Evolutionary conservation across 2,113 vertebrate genomes (phyloP).

Genomic region (Xyliphius kryptos): DNA sequence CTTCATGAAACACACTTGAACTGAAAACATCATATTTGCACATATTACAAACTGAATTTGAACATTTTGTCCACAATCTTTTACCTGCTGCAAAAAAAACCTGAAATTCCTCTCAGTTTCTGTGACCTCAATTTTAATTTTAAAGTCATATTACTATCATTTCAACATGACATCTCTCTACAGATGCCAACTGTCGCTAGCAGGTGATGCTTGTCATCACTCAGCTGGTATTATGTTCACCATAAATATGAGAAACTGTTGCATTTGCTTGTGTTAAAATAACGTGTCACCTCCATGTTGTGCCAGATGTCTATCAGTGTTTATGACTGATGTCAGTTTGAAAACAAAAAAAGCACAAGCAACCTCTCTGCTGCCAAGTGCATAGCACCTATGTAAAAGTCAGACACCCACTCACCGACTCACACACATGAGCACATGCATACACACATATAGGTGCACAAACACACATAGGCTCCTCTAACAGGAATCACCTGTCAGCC

Average conservation of each 20-base stretch:
- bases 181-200: slow-evolving; percentile 5
- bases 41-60: no score
- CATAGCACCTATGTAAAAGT: slow-evolving; percentile 34
- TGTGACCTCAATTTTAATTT: no score
- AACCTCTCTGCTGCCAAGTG: slow-evolving; percentile 26
- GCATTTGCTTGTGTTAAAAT: slow-evolving; percentile 28
- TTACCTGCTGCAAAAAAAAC: no score
- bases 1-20: no score
- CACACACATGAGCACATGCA: background rate
- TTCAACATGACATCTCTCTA: slow-evolving; percentile 1
- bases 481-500: slow-evolving; percentile 42
- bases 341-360: slow-evolving; percentile 30
- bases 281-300: slow-evolving; percentile 32
- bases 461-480: slow-evolving; percentile 14
- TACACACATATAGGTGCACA: slow-evolving; percentile 10
- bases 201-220: slow-evolving; percentile 24
- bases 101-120: no score
- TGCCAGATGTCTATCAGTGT: slow-evolving; percentile 41
- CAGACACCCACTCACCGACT: slow-evolving; percentile 30
- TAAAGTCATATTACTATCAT: no score
- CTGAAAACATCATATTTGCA: no score
- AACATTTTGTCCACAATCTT: no score
- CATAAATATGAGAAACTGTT: slow-evolving; percentile 23
- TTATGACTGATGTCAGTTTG: slow-evolving; percentile 35
- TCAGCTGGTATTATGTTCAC: slow-evolving; percentile 21